Conservation (phyloP, 1,140 invertebrate genomes). For the Halictus rubicundus region DNA sequence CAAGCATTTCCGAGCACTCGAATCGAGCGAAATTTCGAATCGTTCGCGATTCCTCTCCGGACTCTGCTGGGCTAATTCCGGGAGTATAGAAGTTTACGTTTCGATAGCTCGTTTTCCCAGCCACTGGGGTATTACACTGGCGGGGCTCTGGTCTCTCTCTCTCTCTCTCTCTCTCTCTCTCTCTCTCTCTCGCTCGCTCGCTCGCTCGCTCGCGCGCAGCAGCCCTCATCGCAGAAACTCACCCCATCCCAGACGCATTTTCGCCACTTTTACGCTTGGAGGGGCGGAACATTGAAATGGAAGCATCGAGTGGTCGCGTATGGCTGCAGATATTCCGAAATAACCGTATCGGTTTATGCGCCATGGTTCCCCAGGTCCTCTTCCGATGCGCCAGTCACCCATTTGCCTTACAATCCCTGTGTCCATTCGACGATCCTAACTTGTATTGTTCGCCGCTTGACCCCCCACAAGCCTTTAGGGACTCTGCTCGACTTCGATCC, state of each 20-base stretch:
- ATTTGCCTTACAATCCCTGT: constrained; percentile 52
- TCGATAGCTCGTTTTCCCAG: constrained; percentile 31
- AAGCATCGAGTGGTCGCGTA: constrained; percentile 71
- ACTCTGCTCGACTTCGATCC: not conserved
- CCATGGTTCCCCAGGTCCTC: constrained; percentile 58
- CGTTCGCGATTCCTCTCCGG: constrained; percentile 9
- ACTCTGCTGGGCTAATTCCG: constrained; percentile 26
- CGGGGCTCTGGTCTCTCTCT: not conserved
- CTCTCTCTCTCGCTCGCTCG: too few species aligned
- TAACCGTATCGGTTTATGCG: constrained; percentile 74
- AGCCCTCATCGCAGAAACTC: constrained; percentile 43
- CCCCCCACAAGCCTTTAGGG: not conserved
- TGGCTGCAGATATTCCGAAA: constrained; percentile 73
- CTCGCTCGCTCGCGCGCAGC: not conserved
- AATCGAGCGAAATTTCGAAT: constrained; percentile 1
- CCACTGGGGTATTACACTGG: constrained; percentile 28
- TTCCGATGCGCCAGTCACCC: constrained; percentile 48
- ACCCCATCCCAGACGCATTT: constrained; percentile 63
- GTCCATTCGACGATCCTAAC: constrained; percentile 26
- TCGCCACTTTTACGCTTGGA: constrained; percentile 76
- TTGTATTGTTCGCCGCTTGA: not conserved
- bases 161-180: too few species aligned
- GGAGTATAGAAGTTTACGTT: constrained; percentile 35
- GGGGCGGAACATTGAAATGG: constrained; percentile 77
- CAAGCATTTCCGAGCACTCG: not conserved